phyloP scores from a whole-genome alignment of 92 coral and sea anemone genomes.

The Umimayanthus kanabou region DNA sequence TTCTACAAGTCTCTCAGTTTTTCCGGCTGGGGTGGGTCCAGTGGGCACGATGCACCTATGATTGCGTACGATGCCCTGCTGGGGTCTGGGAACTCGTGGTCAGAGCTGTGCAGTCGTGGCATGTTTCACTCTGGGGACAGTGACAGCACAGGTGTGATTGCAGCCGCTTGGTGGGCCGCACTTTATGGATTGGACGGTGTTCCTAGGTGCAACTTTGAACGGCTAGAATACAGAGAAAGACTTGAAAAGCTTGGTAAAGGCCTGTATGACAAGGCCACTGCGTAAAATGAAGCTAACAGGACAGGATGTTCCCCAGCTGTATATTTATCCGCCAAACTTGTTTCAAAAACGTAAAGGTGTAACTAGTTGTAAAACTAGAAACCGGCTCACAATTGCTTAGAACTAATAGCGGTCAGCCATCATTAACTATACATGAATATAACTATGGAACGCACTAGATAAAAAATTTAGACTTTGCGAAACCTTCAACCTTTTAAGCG shows the following conservation, averaged over 20 bases:
- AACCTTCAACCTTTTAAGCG: too few relatives aligned
- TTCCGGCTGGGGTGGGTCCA: conserved; percentile 95
- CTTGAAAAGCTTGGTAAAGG: conserved; percentile 74
- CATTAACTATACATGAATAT: too few relatives aligned
- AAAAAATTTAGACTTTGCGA: too few relatives aligned
- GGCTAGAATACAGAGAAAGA: conserved; percentile 79
- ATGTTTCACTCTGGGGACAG: conserved; percentile 97
- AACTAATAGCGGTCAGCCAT: too few relatives aligned
- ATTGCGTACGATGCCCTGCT: conserved; percentile 94
- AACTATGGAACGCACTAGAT: too few relatives aligned
- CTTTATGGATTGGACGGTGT: conserved; percentile 79
- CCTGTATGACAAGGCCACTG: conserved; percentile 59
- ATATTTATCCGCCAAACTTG: too few relatives aligned
- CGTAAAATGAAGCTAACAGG: not conserved
- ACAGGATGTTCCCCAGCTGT: too few relatives aligned
- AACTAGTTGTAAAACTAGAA: too few relatives aligned
- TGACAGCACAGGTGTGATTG: conserved; percentile 94
- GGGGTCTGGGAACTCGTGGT: conserved; percentile 87
- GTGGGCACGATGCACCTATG: conserved; percentile 99
- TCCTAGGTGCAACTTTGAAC: conserved; percentile 68
- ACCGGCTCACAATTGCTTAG: too few relatives aligned
- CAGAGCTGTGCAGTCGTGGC: conserved; percentile 87
- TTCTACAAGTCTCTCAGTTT: conserved; percentile 86
- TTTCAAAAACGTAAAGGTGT: too few relatives aligned
- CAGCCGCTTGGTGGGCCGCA: conserved; percentile 98